Percentiles rank a stretch among this genome's conserved stretches.
phyloP scores from a whole-genome alignment of 2,797 vertebrate species.

The Pristis pectinata region DNA sequence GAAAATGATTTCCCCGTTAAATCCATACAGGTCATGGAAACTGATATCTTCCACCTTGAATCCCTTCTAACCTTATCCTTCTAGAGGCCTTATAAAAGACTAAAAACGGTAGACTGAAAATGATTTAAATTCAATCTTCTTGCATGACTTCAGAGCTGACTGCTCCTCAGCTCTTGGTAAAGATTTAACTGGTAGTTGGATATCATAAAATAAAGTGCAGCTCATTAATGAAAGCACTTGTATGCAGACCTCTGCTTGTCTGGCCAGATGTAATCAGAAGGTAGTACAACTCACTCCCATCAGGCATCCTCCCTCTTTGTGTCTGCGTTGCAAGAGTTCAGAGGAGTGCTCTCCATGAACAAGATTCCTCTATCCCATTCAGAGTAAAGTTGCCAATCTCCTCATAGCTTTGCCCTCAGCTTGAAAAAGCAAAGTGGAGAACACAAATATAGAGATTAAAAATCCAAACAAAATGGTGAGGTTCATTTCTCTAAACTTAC shows the following conservation, averaged over 20 bases:
- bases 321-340: no score
- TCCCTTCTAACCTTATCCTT: background rate
- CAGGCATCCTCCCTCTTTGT: background rate
- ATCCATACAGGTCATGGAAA: background rate
- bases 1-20: background rate
- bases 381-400: background rate
- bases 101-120: no score
- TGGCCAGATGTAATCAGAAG: no score
- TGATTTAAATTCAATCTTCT: background rate
- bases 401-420: background rate
- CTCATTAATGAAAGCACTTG: background rate
- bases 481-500: background rate
- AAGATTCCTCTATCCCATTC: background rate
- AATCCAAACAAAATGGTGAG: background rate
- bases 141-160: background rate
- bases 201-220: background rate
- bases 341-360: no score
- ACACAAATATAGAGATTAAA: background rate
- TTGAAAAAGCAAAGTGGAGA: background rate
- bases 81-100: background rate
- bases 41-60: background rate
- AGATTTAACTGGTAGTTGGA: background rate
- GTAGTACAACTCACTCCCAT: background rate
- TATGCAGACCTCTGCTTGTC: background rate
- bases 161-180: background rate